Percentiles rank a stretch among this genome's conserved stretches.
Conservation (phyloP, 1,140 invertebrate species). For the Idris sp. region DNA sequence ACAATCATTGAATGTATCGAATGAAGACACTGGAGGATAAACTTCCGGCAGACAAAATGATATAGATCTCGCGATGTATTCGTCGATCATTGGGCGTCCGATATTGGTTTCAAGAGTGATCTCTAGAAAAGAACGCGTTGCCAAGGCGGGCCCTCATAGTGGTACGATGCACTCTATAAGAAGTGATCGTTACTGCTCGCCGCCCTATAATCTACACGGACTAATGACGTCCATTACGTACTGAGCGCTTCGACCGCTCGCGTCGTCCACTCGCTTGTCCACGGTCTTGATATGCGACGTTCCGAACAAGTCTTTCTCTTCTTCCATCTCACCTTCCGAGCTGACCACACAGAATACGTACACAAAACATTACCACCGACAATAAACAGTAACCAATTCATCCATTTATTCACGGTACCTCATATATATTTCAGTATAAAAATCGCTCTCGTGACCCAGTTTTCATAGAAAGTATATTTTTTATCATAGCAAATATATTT, state of each 20-base stretch:
- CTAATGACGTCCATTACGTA: slow-evolving; percentile 79
- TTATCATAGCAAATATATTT: no score
- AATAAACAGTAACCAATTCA: slow-evolving; percentile 53
- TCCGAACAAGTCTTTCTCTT: slow-evolving; percentile 48
- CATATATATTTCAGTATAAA: no score
- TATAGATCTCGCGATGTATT: slow-evolving; percentile 47
- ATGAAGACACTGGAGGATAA: slow-evolving; percentile 23
- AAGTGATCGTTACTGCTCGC: slow-evolving; percentile 79
- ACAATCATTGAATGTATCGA: slow-evolving; percentile 44
- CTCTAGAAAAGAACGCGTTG: slow-evolving; percentile 65
- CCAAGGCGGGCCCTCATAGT: slow-evolving; percentile 65
- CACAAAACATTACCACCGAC: slow-evolving; percentile 50
- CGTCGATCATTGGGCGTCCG: slow-evolving; percentile 50
- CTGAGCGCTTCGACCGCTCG: slow-evolving; percentile 68
- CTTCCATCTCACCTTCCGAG: slow-evolving; percentile 43
- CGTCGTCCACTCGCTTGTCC: slow-evolving; percentile 69
- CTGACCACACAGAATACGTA: slow-evolving; percentile 60
- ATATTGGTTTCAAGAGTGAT: slow-evolving; percentile 67
- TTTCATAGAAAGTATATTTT: no score
- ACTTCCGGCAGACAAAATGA: slow-evolving; percentile 51
- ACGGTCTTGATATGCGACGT: slow-evolving; percentile 73
- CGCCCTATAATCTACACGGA: slow-evolving; percentile 79
- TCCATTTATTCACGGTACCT: slow-evolving; percentile 14
- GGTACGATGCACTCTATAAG: slow-evolving; percentile 75
- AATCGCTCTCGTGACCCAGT: no score